phyloP scores from a whole-genome alignment of 1,140 invertebrate genomes.

The Teleogryllus occipitalis region DNA sequence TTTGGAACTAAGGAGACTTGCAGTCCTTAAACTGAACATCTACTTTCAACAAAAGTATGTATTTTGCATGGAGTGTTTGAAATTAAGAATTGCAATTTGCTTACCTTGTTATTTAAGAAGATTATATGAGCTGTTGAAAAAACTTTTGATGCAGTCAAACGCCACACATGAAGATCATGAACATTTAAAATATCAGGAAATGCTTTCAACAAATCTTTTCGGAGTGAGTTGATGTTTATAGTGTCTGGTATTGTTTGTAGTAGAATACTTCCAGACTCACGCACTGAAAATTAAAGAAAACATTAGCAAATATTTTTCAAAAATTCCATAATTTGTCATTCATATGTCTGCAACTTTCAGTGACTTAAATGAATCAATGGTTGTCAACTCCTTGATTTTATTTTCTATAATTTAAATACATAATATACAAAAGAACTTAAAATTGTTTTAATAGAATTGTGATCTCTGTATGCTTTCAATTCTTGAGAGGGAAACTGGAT shows the following conservation, averaged over 20 bases:
- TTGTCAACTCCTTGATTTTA: too few relatives aligned
- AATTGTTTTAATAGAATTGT: too few relatives aligned
- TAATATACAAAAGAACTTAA: too few relatives aligned
- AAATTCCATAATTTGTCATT: too few relatives aligned
- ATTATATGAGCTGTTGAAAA: constrained; percentile 67
- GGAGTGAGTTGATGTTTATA: constrained; percentile 60
- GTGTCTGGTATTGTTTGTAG: constrained; percentile 73
- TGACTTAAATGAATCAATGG: too few relatives aligned
- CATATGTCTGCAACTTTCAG: too few relatives aligned
- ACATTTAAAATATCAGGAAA: constrained; percentile 74
- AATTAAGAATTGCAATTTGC: constrained; percentile 11
- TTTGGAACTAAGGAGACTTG: neutral
- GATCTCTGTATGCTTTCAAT: too few relatives aligned
- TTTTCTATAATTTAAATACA: too few relatives aligned
- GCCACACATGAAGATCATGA: constrained; percentile 77
- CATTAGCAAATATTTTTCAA: too few relatives aligned
- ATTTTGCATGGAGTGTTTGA: neutral
- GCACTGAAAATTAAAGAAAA: constrained; percentile 44
- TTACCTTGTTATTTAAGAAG: constrained; percentile 52
- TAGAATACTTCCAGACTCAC: constrained; percentile 66
- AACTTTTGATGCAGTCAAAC: constrained; percentile 58
- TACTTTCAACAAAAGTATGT: neutral
- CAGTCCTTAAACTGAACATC: neutral
- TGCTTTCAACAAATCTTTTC: constrained; percentile 50
- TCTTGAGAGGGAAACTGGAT: too few relatives aligned